Evolutionary conservation across 2,797 vertebrate species (phyloP).

Genomic region (Glossophaga mutica): DNA sequence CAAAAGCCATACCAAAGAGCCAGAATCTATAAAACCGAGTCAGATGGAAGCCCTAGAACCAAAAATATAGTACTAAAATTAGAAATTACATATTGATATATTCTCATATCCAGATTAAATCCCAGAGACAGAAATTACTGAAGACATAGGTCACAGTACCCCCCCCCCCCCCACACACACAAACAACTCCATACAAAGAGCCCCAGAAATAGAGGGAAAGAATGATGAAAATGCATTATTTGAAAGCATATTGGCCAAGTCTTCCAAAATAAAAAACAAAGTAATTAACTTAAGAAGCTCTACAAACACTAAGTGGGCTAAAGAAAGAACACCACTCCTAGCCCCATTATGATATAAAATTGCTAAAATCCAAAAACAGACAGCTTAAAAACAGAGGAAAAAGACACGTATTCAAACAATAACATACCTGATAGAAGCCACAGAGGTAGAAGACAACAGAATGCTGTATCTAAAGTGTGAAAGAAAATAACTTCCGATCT

Average conservation of each 20-base stretch:
- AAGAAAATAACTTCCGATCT: neutral
- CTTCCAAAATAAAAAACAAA: neutral
- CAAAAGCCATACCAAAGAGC: neutral
- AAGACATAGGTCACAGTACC: neutral
- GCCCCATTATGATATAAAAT: neutral
- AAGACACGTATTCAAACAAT: neutral
- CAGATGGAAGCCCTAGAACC: neutral
- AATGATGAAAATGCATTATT: neutral
- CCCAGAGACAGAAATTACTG: neutral
- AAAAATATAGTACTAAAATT: neutral
- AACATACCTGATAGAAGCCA: neutral
- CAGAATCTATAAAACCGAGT: neutral
- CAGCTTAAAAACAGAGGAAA: neutral
- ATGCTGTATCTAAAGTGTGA: neutral
- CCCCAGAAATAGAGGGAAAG: neutral
- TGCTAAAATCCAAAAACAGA: neutral
- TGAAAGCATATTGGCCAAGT: neutral
- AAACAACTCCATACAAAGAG: neutral
- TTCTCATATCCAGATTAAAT: neutral
- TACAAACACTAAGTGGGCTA: neutral
- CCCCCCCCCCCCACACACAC: neutral
- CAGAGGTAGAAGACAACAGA: neutral
- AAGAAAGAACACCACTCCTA: neutral
- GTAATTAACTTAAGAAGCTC: neutral
- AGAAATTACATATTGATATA: neutral